These are phyloP conservation scores for Drosophila fuyamai DNA, from an alignment of 1,140 invertebrate genomes.

Conservation along the genomic window DNA sequence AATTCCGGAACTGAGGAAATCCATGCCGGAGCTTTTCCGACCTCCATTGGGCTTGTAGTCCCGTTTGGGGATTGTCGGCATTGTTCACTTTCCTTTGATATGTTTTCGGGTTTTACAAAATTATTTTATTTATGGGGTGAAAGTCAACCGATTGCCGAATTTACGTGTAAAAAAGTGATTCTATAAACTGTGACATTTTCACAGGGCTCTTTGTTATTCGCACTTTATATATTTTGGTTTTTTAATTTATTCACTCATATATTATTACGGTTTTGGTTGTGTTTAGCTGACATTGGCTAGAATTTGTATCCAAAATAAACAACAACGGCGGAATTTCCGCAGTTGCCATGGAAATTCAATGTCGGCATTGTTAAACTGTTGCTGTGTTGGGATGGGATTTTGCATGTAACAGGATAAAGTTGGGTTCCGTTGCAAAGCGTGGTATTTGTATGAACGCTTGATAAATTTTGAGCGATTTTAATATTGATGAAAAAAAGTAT, in stretches of 20 bases:
- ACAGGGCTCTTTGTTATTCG: background rate
- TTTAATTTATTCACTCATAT: conserved; percentile 5
- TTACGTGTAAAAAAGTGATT: conserved; percentile 54
- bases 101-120: conserved; percentile 30
- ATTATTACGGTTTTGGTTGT: conserved; percentile 16
- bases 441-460: conserved; percentile 1
- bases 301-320: conserved; percentile 79
- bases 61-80: conserved; percentile 78
- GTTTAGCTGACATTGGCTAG: conserved; percentile 26
- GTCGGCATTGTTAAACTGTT: conserved; percentile 76
- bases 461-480: background rate
- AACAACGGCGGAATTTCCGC: conserved; percentile 74
- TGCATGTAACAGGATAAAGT: background rate
- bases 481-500: too few species aligned
- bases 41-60: conserved; percentile 43
- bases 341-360: conserved; percentile 65
- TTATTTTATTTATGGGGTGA: conserved; percentile 36
- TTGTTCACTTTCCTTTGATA: conserved; percentile 22
- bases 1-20: conserved; percentile 59
- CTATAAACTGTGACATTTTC: conserved; percentile 59
- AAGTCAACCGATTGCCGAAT: conserved; percentile 18
- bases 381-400: conserved; percentile 45
- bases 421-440: conserved; percentile 6
- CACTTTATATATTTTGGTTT: background rate
- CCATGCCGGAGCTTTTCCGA: conserved; percentile 46